Evolutionary conservation across 2,113 vertebrate genomes (phyloP).

Genomic region (Ammodytes marinus): DNA sequence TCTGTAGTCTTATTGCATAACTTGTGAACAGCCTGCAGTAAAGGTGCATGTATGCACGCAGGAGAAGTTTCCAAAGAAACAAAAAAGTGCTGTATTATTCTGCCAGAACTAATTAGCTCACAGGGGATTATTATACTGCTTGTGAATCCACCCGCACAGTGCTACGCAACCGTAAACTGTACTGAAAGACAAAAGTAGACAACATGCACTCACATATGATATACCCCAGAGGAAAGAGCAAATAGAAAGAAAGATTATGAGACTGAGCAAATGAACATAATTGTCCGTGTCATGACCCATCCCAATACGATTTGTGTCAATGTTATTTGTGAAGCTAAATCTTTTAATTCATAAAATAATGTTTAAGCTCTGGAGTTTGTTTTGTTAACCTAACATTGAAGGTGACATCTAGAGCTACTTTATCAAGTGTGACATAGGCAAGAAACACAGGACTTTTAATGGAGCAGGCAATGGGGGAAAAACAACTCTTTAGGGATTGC

Average conservation of each 20-base stretch:
- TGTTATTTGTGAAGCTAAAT: not conserved
- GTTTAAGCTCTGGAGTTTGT: not conserved
- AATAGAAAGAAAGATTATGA: not conserved
- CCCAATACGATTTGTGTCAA: not conserved
- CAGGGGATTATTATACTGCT: not conserved
- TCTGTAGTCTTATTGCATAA: not conserved
- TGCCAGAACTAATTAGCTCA: not conserved
- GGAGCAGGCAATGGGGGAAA: slow-evolving; percentile 25
- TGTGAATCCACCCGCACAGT: not conserved
- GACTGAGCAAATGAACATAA: not conserved
- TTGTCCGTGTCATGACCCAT: not conserved
- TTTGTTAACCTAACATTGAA: not conserved
- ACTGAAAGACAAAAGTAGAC: too few species aligned
- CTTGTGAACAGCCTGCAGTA: not conserved
- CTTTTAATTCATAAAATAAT: not conserved
- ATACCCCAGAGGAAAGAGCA: not conserved
- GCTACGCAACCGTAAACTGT: not conserved
- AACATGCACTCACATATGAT: not conserved
- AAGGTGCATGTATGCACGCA: not conserved
- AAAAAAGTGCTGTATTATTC: not conserved
- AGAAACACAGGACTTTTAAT: not conserved
- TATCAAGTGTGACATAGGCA: not conserved
- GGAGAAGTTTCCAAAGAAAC: not conserved
- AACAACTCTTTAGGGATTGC: not conserved
- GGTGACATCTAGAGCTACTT: not conserved